Evolutionary conservation across 2,888 invertebrate genomes (phyloP), one percentile per base, ranked within the genome.

Genomic region (Cinara cedri): DNA sequence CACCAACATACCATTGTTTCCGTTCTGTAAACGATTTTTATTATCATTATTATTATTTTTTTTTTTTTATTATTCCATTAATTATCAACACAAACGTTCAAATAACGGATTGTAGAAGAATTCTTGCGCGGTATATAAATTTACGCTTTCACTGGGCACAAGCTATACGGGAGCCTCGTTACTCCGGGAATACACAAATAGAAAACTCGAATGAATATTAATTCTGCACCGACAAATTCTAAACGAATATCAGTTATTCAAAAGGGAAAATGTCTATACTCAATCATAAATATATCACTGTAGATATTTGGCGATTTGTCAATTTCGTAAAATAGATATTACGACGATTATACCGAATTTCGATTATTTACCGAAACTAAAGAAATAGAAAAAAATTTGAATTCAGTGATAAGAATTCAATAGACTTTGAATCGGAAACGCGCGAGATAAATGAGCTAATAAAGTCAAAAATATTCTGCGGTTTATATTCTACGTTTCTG

Each of bases 1-100:
- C 62, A 51, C 10, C 1, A 42, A 24, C 49, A 66, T 49, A 51
- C 34, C 68, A 70, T 78, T 78, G 57, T 78, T 78, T 78, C 78
- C 70, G 78, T 78, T 78, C 78, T 70, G 70, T 68, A 70, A 78
- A 78, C 78, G 57, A 78, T 70, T 63, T 68, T 72, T 34, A 4
- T 34, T 34, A 34, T 34, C 6, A 34, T 34, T 34, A 34, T 34
- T 34, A 34, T 34, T 34, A 34, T 34, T n/a, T n/a, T n/a, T n/a
- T n/a, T n/a, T n/a, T n/a, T n/a, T n/a, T n/a, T 34, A 34, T 34
- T 34, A 34, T 34, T 78, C 55, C 51, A 78, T 70, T 78, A 78
- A 70, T 78, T 57, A 68, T 34, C 26, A 70, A 68, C 63, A 74
- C 57, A 60, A 49, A 70, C 70, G 42, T 75, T 65, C 24, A n/a